These are phyloP conservation scores for Laterallus jamaicensis DNA, from an alignment of 2,113 vertebrate genomes.

Conservation along the genomic window DNA sequence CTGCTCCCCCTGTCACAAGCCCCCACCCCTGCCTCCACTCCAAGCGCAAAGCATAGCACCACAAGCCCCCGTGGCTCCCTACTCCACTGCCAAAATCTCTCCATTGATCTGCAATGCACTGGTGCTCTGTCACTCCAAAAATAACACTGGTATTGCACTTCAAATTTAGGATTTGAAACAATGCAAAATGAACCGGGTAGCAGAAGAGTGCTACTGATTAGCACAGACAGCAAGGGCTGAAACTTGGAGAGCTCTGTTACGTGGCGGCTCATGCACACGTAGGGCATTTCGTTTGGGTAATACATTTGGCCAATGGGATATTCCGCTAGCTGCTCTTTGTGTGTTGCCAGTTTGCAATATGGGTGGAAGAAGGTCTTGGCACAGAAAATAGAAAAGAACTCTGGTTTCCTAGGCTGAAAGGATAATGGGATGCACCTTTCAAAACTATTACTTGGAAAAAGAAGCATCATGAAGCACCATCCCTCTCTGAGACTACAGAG, in stretches of 20 bases:
- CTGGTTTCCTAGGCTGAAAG: background rate
- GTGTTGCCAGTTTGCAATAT: background rate
- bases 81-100: background rate
- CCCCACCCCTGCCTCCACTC: background rate
- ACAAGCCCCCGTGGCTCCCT: background rate
- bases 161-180: constrained; percentile 27
- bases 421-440: background rate
- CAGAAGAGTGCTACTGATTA: background rate
- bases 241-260: background rate
- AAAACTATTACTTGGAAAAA: background rate
- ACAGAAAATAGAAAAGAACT: background rate
- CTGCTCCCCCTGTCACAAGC: background rate
- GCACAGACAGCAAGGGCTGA: background rate
- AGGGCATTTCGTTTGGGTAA: background rate
- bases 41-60: background rate
- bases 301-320: background rate
- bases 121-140: constrained; percentile 10
- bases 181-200: background rate
- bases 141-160: constrained; percentile 1
- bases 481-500: background rate
- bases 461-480: background rate
- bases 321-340: background rate
- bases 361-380: background rate
- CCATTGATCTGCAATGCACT: background rate
- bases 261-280: background rate